Evolutionary conservation across 2,888 invertebrate genomes (phyloP), one percentile per base, ranked within the genome.

Genomic region (Portevinia maculata): DNA sequence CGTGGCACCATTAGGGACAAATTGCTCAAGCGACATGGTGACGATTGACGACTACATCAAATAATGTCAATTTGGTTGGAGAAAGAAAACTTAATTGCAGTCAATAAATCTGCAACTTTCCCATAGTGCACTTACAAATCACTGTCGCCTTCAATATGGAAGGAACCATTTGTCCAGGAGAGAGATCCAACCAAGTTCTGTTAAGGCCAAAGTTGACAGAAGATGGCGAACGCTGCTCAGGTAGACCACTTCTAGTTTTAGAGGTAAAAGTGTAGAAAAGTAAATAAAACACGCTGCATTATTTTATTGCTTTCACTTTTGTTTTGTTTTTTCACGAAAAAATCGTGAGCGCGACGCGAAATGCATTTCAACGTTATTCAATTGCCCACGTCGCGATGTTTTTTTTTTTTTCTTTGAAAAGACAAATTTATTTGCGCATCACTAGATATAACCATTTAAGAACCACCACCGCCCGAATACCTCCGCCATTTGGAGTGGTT

Each of bases 51-150:
- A 9, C 4, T 34, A 5, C 57, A 70, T 62, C 55, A 69, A 59
- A 62, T 44, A 59, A 62, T 44, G 62, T 74, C 79, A 41, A 74
- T 79, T 79, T 44, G 55, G 32, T 44, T 34, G n/a, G 50, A 67
- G 67, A 60, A 17, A 62, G 3, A 44, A 64, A 32, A 65, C 60
- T 70, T 81, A 81, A 81, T 81, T 76, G 76, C 41, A 81, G 55
- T 64, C 76, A 75, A 81, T 75, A 64, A 81, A 81, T 70, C 53
- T 70, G 65, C 57, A 64, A 76, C 81, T 81, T 81, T 81, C 70
- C 34, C 75, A 59, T n/a, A 7, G n/a, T 17, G 28, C 1, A 62
- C 11, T 57, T 41, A 50, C 34, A 74, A 75, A 64, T 53, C 59
- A 81, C 79, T 79, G 52, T 73, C 71, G 57, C 64, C 71, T 79